Evolutionary conservation across 2,797 vertebrate species (phyloP).

Genomic region (Harpagifer antarcticus): DNA sequence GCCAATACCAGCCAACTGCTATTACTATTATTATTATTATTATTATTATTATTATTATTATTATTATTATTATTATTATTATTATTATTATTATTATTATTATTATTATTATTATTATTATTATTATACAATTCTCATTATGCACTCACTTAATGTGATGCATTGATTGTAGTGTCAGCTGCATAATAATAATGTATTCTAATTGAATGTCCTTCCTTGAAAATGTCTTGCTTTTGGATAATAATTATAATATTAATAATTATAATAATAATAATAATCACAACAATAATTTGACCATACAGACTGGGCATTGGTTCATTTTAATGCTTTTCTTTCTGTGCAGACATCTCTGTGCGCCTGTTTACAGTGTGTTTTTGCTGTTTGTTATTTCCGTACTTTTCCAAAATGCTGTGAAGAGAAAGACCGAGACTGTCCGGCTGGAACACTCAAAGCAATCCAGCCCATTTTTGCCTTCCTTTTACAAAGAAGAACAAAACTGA

Average conservation of each 20-base stretch:
- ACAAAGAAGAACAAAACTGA: slow-evolving; percentile 55
- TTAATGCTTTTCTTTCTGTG: slow-evolving; percentile 62
- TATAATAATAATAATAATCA: slow-evolving; percentile 48
- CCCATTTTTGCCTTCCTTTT: slow-evolving; percentile 76
- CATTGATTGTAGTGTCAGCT: slow-evolving; percentile 3
- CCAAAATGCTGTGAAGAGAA: slow-evolving; percentile 80
- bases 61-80: slow-evolving; percentile 33
- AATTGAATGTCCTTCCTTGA: slow-evolving; percentile 8
- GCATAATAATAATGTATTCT: slow-evolving; percentile 16
- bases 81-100: slow-evolving; percentile 52
- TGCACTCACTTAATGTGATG: neutral
- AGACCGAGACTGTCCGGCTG: slow-evolving; percentile 78
- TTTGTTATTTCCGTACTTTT: slow-evolving; percentile 78
- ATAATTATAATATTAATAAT: slow-evolving; percentile 17
- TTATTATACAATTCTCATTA: neutral
- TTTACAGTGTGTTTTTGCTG: slow-evolving; percentile 78
- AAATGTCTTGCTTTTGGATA: neutral
- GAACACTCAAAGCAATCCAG: slow-evolving; percentile 70
- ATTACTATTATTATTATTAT: slow-evolving; percentile 54
- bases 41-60: slow-evolving; percentile 58
- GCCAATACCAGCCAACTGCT: slow-evolving; percentile 58
- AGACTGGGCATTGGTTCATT: slow-evolving; percentile 47
- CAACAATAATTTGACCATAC: slow-evolving; percentile 10
- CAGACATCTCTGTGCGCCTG: slow-evolving; percentile 73
- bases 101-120: slow-evolving; percentile 37